phyloP scores from a whole-genome alignment of 2,113 vertebrate genomes.

The Burhinus bistriatus region DNA sequence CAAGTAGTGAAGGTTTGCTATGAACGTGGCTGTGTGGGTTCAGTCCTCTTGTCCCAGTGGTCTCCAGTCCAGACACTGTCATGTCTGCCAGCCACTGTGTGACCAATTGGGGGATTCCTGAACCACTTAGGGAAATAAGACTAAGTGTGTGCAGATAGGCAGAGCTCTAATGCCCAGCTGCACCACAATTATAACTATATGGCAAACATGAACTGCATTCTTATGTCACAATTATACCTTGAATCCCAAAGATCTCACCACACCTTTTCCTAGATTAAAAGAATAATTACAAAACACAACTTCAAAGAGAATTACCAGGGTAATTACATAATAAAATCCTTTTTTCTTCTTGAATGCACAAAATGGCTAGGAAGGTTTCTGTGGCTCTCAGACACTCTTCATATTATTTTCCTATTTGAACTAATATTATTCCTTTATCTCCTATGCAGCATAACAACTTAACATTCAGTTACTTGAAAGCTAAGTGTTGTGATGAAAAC shows the following conservation, averaged over 20 bases:
- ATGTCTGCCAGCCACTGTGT: neutral
- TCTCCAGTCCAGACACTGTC: neutral
- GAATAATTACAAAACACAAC: neutral
- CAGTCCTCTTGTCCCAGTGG: neutral
- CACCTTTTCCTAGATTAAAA: neutral
- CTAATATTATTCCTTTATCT: neutral
- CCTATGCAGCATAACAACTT: neutral
- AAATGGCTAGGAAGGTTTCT: neutral
- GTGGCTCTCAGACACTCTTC: neutral
- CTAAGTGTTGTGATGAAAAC: neutral
- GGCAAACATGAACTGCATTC: neutral
- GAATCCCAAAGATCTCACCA: neutral
- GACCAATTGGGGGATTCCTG: neutral
- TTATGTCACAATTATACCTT: neutral
- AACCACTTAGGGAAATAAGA: rapidly evolving
- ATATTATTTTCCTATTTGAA: neutral
- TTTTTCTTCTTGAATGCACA: neutral
- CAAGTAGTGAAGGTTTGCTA: neutral
- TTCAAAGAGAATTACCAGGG: neutral
- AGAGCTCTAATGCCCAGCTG: neutral
- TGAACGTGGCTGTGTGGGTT: neutral
- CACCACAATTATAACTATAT: neutral
- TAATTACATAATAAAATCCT: neutral
- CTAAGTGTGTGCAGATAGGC: neutral
- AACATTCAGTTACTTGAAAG: neutral